phyloP scores from a whole-genome alignment of 2,797 vertebrate genomes.

The Mormyrops attenuatus region DNA sequence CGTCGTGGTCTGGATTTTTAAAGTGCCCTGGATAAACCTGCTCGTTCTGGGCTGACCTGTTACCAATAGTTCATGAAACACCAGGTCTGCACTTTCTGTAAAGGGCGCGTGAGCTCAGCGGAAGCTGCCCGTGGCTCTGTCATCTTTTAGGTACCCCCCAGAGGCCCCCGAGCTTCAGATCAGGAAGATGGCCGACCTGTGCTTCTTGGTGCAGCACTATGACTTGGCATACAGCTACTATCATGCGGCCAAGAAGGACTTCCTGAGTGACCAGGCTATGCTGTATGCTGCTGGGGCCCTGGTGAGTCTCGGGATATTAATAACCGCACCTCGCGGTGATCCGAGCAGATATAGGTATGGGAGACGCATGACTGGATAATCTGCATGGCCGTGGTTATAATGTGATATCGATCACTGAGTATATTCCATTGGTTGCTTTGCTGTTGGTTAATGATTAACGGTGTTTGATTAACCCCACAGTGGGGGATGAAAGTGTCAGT shows the following conservation, averaged over 20 bases:
- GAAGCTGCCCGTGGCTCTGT: not conserved
- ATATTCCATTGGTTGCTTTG: not conserved
- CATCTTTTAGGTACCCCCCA: constrained; percentile 75
- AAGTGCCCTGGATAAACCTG: not conserved
- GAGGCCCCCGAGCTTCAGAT: constrained; percentile 97
- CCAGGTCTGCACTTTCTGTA: not conserved
- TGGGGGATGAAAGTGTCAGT: not conserved
- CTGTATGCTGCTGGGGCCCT: constrained; percentile 92
- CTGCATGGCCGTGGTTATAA: not conserved
- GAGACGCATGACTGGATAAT: not conserved
- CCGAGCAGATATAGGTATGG: not conserved
- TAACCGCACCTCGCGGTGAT: not conserved
- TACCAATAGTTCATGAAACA: not conserved
- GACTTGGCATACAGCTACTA: constrained; percentile 96
- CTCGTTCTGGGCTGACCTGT: not conserved
- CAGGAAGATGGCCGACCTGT: constrained; percentile 97
- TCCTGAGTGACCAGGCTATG: constrained; percentile 96
- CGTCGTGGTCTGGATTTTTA: not conserved
- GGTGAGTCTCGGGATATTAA: constrained; percentile 59
- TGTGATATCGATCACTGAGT: not conserved
- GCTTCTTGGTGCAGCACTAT: constrained; percentile 96
- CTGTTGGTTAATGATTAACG: not conserved
- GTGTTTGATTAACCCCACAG: not conserved
- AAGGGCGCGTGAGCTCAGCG: not conserved
- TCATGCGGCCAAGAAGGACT: constrained; percentile 98